phyloP scores from a whole-genome alignment of 2,888 invertebrate species.

The Chrysotoxum bicinctum region DNA sequence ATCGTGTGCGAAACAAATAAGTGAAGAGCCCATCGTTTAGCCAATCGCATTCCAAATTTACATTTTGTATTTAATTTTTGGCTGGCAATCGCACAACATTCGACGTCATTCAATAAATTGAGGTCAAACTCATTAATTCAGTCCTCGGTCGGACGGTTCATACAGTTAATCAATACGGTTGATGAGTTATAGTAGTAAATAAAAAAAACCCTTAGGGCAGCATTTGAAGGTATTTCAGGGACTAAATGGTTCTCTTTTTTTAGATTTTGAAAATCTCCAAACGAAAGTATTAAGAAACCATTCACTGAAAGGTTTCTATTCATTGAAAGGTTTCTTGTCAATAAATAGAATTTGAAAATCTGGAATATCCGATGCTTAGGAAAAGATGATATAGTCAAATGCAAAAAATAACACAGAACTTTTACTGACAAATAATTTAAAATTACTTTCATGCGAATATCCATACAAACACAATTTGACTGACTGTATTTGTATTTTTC shows the following conservation, averaged over 20 bases:
- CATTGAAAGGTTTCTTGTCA: too few species aligned
- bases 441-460: background rate
- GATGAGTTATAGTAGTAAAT: too few species aligned
- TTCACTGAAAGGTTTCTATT: too few species aligned
- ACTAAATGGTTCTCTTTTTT: too few species aligned
- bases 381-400: too few species aligned
- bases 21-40: constrained; percentile 57
- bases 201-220: too few species aligned
- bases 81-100: constrained; percentile 57
- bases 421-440: background rate
- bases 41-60: constrained; percentile 54
- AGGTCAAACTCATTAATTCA: constrained; percentile 71
- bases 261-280: too few species aligned
- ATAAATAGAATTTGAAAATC: too few species aligned
- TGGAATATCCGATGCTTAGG: too few species aligned
- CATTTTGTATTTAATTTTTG: constrained; percentile 48
- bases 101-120: constrained; percentile 60
- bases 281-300: too few species aligned
- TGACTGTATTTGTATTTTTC: constrained; percentile 13
- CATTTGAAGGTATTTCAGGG: too few species aligned
- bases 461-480: background rate
- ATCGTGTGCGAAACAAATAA: constrained; percentile 36
- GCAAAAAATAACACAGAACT: background rate
- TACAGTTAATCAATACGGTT: background rate
- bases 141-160: constrained; percentile 18